Evolutionary conservation across 2,113 vertebrate species (phyloP).

Genomic region (Polypterus bichir): DNA sequence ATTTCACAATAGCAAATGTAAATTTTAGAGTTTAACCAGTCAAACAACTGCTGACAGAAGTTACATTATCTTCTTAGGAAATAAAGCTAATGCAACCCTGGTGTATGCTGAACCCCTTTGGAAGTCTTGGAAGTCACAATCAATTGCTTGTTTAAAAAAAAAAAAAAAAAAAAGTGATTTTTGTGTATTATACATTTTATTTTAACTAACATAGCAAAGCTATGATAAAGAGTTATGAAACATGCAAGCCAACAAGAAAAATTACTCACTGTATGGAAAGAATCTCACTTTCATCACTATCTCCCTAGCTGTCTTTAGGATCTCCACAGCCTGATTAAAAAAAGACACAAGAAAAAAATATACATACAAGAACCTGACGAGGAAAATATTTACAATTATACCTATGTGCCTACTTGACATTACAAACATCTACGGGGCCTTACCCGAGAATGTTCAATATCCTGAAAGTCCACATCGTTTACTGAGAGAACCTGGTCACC

Average conservation of each 20-base stretch:
- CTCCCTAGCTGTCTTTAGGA: constrained; percentile 88
- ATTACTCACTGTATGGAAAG: constrained; percentile 89
- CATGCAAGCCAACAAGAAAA: not conserved
- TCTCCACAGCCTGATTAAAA: constrained; percentile 78
- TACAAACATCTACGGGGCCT: constrained; percentile 19
- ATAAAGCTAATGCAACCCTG: no score
- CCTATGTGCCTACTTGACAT: not conserved
- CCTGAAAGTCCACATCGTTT: constrained; percentile 95
- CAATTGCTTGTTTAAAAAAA: no score
- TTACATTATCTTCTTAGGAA: no score
- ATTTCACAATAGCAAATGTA: no score
- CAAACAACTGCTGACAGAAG: no score
- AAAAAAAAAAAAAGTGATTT: no score
- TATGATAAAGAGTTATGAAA: no score
- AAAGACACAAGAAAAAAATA: not conserved
- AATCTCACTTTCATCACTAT: constrained; percentile 94
- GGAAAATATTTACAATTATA: not conserved
- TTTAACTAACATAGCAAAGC: no score
- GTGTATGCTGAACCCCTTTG: no score
- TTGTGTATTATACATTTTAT: no score
- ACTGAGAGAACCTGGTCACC: constrained; percentile 94
- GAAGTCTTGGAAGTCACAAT: no score
- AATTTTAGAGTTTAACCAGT: no score
- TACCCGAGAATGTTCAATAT: constrained; percentile 93
- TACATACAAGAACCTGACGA: not conserved